A percentile compares a stretch with the other conserved stretches of the same genome.
Conservation (phyloP, 2,797 vertebrate genomes). For the Enteromius unitaeniatus region DNA sequence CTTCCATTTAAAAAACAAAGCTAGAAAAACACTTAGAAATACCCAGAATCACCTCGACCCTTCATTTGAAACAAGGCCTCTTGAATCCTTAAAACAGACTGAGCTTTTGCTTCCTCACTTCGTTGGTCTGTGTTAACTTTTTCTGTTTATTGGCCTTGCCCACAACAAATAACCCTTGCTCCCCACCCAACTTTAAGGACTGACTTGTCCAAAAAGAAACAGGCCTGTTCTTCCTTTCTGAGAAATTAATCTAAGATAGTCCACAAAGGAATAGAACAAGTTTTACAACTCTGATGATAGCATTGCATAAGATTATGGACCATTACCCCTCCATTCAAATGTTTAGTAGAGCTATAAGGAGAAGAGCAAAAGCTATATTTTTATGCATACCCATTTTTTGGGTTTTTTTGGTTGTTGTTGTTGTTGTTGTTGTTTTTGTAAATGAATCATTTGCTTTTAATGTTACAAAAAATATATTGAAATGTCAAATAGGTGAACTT, state of each 20-base stretch:
- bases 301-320: constrained; percentile 44
- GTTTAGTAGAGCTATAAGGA: neutral
- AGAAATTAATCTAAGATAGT: constrained; percentile 12
- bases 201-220: constrained; percentile 10
- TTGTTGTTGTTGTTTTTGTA: neutral
- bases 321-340: neutral
- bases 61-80: constrained; percentile 14
- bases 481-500: neutral
- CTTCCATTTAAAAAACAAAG: constrained; percentile 52
- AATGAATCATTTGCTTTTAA: neutral
- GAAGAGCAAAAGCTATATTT: neutral
- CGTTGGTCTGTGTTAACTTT: neutral
- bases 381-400: neutral
- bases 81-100: neutral
- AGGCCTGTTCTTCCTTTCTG: constrained; percentile 9
- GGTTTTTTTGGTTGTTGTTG: no score
- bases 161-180: constrained; percentile 16
- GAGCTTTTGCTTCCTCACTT: neutral
- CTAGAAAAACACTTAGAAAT: constrained; percentile 1
- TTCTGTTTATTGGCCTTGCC: neutral
- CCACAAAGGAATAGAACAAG: neutral
- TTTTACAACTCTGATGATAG: constrained; percentile 32
- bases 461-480: neutral
- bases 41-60: neutral
- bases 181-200: constrained; percentile 11